Conservation (phyloP, 64 coral and sea anemone species). For the Montipora cactus region DNA sequence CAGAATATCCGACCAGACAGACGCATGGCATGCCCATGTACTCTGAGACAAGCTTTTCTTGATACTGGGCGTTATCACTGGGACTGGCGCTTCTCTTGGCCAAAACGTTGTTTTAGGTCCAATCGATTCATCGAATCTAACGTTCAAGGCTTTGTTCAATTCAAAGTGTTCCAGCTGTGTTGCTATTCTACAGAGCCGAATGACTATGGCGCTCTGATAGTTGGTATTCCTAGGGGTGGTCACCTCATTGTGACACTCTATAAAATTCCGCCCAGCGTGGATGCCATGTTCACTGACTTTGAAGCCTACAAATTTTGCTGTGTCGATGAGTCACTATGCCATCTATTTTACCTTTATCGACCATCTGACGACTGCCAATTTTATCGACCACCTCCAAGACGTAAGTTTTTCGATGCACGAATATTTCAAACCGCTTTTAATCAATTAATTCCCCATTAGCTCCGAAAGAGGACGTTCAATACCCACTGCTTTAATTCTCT, state of each 20-base stretch:
- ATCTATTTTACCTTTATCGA: constrained; percentile 46
- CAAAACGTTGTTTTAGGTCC: not conserved
- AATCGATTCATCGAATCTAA: not conserved
- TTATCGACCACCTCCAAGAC: constrained; percentile 37
- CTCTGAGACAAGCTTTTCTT: constrained; percentile 6
- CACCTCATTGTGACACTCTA: not conserved
- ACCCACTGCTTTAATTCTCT: too few species aligned
- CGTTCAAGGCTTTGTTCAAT: not conserved
- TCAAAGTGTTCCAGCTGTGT: not conserved
- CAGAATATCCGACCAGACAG: not conserved
- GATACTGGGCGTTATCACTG: constrained; percentile 19
- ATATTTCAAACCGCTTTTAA: not conserved
- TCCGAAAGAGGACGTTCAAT: too few species aligned
- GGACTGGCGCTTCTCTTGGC: constrained; percentile 20
- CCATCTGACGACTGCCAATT: constrained; percentile 33
- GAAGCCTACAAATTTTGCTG: constrained; percentile 58
- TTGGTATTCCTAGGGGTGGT: constrained; percentile 10
- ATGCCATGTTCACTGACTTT: not conserved
- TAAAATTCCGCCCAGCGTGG: not conserved
- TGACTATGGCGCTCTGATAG: constrained; percentile 15
- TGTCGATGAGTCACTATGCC: constrained; percentile 28
- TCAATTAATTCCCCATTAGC: too few species aligned
- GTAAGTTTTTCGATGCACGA: constrained; percentile 30
- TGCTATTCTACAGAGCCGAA: constrained; percentile 18
- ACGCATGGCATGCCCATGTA: constrained; percentile 50